phyloP scores from a whole-genome alignment of 2,797 vertebrate genomes.

The Amniataba percoides region DNA sequence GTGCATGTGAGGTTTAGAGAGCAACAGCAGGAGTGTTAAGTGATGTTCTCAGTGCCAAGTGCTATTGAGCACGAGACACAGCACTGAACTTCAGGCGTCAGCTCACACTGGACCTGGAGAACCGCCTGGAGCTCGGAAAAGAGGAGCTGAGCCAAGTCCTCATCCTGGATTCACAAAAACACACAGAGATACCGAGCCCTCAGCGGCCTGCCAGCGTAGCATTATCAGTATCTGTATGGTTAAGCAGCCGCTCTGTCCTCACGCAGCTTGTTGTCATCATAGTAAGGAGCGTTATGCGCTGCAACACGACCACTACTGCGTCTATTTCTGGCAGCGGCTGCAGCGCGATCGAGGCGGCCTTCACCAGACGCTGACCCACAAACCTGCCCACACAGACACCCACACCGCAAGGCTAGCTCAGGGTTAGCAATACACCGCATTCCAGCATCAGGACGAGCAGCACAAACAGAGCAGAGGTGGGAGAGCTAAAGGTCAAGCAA shows the following conservation, averaged over 20 bases:
- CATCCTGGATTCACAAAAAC: conserved; percentile 16
- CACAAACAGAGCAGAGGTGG: conserved; percentile 30
- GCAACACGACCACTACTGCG: conserved; percentile 26
- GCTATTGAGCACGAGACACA: conserved; percentile 24
- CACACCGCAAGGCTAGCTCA: neutral
- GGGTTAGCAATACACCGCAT: conserved; percentile 15
- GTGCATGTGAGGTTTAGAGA: conserved; percentile 19
- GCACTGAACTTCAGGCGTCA: conserved; percentile 37
- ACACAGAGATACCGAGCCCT: conserved; percentile 22
- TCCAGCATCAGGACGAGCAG: conserved; percentile 27
- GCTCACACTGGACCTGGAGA: conserved; percentile 47
- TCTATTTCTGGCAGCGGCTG: conserved; percentile 56
- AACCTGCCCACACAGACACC: conserved; percentile 29
- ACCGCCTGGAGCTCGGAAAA: conserved; percentile 37
- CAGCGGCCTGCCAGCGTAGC: conserved; percentile 24
- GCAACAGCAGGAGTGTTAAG: conserved; percentile 18
- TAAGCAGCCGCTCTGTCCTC: conserved; percentile 1
- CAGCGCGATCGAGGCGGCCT: conserved; percentile 49
- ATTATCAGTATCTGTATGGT: conserved; percentile 25
- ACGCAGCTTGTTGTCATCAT: conserved; percentile 40
- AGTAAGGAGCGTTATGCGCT: conserved; percentile 26
- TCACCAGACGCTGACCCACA: conserved; percentile 58
- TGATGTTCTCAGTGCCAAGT: conserved; percentile 6
- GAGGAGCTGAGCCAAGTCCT: conserved; percentile 37
- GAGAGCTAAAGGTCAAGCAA: conserved; percentile 37